A percentile compares a stretch with the other conserved stretches of the same genome.
phyloP scores from a whole-genome alignment of 2,888 invertebrate genomes.

The Pseudococcus longispinus region DNA sequence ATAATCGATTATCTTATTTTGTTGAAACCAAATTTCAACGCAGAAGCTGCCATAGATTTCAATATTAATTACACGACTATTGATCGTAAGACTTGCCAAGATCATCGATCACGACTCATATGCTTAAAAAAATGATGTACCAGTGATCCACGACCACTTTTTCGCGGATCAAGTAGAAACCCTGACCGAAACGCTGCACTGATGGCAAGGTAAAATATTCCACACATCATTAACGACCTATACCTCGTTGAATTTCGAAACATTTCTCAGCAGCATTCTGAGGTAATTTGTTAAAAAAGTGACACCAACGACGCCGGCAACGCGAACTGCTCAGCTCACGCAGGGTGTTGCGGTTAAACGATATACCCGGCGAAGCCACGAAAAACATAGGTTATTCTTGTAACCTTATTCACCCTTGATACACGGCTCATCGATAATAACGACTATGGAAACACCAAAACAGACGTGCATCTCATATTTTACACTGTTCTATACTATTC shows the following conservation, averaged over 20 bases:
- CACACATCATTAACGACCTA: neutral
- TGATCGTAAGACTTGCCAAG: no score
- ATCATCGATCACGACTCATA: no score
- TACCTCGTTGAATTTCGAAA: neutral
- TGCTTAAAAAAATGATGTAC: no score
- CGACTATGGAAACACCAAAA: neutral
- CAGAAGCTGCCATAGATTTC: no score
- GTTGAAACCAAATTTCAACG: no score
- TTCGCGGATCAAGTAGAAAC: no score
- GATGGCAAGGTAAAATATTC: neutral
- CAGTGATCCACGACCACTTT: no score
- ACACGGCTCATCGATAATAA: constrained; percentile 5
- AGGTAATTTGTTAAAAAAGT: neutral
- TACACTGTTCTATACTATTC: neutral
- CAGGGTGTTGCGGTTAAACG: constrained; percentile 6
- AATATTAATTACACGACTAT: no score
- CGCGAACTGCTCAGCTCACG: neutral
- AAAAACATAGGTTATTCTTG: neutral
- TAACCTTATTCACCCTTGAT: constrained; percentile 4
- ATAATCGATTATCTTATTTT: no score
- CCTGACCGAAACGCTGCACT: neutral
- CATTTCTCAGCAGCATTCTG: neutral
- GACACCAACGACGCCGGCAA: neutral
- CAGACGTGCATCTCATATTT: neutral
- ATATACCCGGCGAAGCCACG: neutral